Evolutionary conservation across 2,113 vertebrate genomes (phyloP).

Genomic region (Nothobranchius kuhntae): DNA sequence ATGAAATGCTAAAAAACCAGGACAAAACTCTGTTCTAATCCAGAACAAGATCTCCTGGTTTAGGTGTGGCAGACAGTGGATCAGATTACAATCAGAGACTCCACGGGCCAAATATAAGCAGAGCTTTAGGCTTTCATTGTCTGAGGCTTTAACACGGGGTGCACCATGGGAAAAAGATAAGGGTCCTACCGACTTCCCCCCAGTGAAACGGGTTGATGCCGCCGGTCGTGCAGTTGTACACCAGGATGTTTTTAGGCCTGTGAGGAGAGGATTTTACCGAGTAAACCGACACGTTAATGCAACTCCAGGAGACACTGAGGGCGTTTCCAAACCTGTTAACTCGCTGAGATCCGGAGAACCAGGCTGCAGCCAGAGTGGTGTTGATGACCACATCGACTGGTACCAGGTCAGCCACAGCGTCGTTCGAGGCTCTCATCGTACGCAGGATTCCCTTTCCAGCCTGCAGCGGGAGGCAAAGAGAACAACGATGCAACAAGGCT

Average conservation of each 20-base stretch:
- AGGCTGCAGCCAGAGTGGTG: constrained; percentile 89
- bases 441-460: constrained; percentile 98
- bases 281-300: too few species aligned
- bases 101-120: not conserved
- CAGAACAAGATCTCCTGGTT: constrained; percentile 4
- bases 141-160: constrained; percentile 1
- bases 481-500: not conserved
- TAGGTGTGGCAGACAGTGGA: constrained; percentile 27
- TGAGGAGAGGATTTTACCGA: not conserved
- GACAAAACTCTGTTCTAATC: not conserved
- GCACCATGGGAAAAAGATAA: not conserved
- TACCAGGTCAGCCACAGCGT: constrained; percentile 93
- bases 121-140: constrained; percentile 1
- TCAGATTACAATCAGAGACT: constrained; percentile 25
- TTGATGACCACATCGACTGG: constrained; percentile 98
- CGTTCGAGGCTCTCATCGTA: constrained; percentile 95
- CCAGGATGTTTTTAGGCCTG: constrained; percentile 90
- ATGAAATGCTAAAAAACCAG: not conserved
- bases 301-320: not conserved
- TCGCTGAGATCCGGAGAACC: constrained; percentile 94
- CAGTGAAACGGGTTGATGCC: constrained; percentile 97
- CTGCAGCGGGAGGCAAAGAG: constrained; percentile 67
- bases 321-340: constrained; percentile 76
- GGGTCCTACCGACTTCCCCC: constrained; percentile 96
- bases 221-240: constrained; percentile 98